Evolutionary conservation across 2,113 vertebrate genomes (phyloP).

Genomic region (Gymnogyps californianus): DNA sequence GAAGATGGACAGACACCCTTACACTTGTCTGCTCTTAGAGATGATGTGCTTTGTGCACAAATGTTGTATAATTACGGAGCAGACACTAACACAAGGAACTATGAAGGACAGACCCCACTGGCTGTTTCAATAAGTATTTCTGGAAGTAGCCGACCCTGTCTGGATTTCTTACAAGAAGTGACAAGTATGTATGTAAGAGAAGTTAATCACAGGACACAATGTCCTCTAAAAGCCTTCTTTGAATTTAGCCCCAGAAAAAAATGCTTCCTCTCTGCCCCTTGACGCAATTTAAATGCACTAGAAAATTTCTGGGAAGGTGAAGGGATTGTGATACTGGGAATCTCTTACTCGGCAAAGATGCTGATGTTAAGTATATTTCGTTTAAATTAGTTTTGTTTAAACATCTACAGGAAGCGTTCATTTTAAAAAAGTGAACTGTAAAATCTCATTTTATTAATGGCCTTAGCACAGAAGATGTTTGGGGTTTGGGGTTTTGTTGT

Average conservation of each 20-base stretch:
- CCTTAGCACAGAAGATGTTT: background rate
- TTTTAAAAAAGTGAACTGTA: background rate
- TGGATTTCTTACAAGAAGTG: slow-evolving; percentile 98
- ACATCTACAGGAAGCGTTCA: background rate
- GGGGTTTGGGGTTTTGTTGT: background rate
- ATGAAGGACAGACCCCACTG: slow-evolving; percentile 94
- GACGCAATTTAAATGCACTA: slow-evolving; percentile 29
- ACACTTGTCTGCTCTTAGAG: slow-evolving; percentile 94
- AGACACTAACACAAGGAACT: slow-evolving; percentile 94
- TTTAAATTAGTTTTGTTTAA: background rate
- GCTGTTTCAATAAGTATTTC: slow-evolving; percentile 96
- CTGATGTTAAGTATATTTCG: background rate
- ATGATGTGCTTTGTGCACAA: slow-evolving; percentile 91
- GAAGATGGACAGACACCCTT: slow-evolving; percentile 97
- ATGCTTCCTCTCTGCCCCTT: slow-evolving; percentile 28
- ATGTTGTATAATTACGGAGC: slow-evolving; percentile 97
- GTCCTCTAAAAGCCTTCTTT: slow-evolving; percentile 56
- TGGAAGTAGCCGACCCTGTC: slow-evolving; percentile 89
- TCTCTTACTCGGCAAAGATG: background rate
- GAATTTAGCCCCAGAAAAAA: slow-evolving; percentile 37
- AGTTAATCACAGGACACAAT: slow-evolving; percentile 45
- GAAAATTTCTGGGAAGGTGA: slow-evolving; percentile 35
- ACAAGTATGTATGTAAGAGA: slow-evolving; percentile 88
- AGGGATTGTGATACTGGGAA: slow-evolving; percentile 28
- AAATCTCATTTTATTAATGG: background rate